Base-by-base conservation (phyloP, 1,140 invertebrate genomes). In the Atta texana region DNA sequence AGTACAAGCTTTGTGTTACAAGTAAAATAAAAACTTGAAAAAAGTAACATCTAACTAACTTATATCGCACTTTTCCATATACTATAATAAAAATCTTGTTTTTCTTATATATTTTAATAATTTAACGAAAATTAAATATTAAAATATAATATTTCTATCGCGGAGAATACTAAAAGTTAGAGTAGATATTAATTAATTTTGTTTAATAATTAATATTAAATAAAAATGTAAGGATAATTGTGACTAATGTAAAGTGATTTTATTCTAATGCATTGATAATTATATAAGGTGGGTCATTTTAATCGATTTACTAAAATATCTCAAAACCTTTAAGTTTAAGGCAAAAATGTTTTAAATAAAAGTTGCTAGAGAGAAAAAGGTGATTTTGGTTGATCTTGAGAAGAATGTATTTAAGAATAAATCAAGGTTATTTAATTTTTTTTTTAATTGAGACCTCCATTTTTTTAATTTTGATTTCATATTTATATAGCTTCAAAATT, bases 1-100 rank as follows among this genome's bases (percentile, higher is more conserved):
- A 12, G 18, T 14, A 10, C 12, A 34, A 51, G 44, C 4, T 24
- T 72, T 71, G 53, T 86, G 16, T 84, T 49, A 74, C 21, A 61
- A 63, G 21, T 49, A 12, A 31, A 76, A 63, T 3, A 16, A 63
- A 74, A 21, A 51, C 28, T 71, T 71, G 59, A 10, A 69, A 51
- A 12, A 44, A 61, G 7, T 34, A 34, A 34, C 16, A 12, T 10
- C 4, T 28, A 10, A 7, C 7, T 34, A 8, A 34, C 16, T 34
- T 63, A 34, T n/a, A 66, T 34, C 31, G 0, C 8, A 57, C n/a
- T 39, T 57, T 21, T 74, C 28, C 4, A 21, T 74, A 7, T 39
- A 18, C 39, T 44, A 44, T 34, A 39, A 74, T 74, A 57, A 57
- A 24, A 68, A 68, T 21, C 8, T 0, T 64, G 8, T 39, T 44